These are phyloP conservation scores for Synchiropus splendidus DNA, from an alignment of 2,113 vertebrate species.

Conservation along the genomic window DNA sequence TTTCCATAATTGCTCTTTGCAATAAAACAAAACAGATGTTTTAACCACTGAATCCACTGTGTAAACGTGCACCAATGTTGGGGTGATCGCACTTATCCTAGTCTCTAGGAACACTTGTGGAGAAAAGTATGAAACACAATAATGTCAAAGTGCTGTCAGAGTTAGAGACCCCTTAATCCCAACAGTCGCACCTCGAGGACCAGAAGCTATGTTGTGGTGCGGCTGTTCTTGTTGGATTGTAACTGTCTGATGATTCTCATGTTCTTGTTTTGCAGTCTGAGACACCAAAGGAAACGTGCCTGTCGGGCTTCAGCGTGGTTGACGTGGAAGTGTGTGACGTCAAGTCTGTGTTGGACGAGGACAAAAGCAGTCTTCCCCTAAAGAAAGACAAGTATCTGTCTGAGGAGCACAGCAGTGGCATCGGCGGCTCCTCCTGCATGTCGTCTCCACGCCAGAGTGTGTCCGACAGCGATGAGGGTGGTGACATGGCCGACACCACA, in stretches of 20 bases:
- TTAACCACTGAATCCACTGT: no score
- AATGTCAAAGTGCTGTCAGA: no score
- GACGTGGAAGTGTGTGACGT: constrained; percentile 78
- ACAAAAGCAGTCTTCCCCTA: constrained; percentile 75
- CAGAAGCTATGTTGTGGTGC: no score
- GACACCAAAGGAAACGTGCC: constrained; percentile 75
- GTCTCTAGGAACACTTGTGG: no score
- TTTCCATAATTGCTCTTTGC: no score
- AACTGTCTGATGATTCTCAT: not conserved
- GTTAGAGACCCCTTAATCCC: no score
- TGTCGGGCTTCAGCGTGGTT: constrained; percentile 83
- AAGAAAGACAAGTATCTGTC: constrained; percentile 88
- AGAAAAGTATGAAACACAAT: no score
- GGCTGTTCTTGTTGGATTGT: no score
- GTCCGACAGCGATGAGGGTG: constrained; percentile 83
- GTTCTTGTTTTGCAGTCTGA: constrained; percentile 62
- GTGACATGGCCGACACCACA: constrained; percentile 80
- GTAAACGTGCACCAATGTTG: no score
- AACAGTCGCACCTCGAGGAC: no score
- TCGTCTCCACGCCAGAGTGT: constrained; percentile 92
- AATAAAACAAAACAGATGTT: no score
- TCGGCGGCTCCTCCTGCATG: constrained; percentile 94
- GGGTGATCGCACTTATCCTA: no score
- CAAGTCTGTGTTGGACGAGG: constrained; percentile 76
- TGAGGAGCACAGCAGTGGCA: constrained; percentile 94